Percentiles rank a stretch among this genome's conserved stretches.
Conservation (phyloP, 2,797 vertebrate genomes). For the Poeciliopsis infans region DNA sequence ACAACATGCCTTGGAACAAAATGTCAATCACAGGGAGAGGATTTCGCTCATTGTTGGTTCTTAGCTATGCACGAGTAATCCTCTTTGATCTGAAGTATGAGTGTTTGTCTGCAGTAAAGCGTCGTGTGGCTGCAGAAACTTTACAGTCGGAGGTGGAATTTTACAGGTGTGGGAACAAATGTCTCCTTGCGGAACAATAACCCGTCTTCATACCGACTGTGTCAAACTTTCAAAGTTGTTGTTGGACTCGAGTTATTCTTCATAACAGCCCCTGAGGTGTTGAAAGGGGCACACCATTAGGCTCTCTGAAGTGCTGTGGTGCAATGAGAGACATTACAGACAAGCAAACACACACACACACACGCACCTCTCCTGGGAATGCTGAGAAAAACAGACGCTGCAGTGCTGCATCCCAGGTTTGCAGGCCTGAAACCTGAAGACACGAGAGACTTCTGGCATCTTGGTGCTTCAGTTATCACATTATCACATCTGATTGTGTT, state of each 20-base stretch:
- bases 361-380: slow-evolving; percentile 71
- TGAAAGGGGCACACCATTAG: slow-evolving; percentile 37
- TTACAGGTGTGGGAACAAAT: slow-evolving; percentile 59
- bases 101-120: slow-evolving; percentile 19
- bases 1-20: slow-evolving; percentile 11
- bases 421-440: slow-evolving; percentile 54
- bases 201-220: slow-evolving; percentile 18
- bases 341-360: slow-evolving; percentile 55
- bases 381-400: slow-evolving; percentile 37
- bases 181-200: slow-evolving; percentile 22
- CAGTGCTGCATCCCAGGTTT: slow-evolving; percentile 25
- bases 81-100: slow-evolving; percentile 47
- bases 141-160: slow-evolving; percentile 50
- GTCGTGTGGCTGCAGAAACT: slow-evolving; percentile 23
- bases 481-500: slow-evolving; percentile 49
- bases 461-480: slow-evolving; percentile 42
- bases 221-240: slow-evolving; percentile 34
- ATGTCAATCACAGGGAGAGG: slow-evolving; percentile 24
- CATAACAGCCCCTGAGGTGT: slow-evolving; percentile 27
- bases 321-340: slow-evolving; percentile 59
- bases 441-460: slow-evolving; percentile 34
- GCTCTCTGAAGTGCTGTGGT: slow-evolving; percentile 28
- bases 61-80: slow-evolving; percentile 39
- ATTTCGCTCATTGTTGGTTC: slow-evolving; percentile 25
- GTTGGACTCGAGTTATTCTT: slow-evolving; percentile 38